These are phyloP conservation scores for Drosophila eohydei DNA, from an alignment of 2,888 invertebrate species.

Conservation along the genomic window DNA sequence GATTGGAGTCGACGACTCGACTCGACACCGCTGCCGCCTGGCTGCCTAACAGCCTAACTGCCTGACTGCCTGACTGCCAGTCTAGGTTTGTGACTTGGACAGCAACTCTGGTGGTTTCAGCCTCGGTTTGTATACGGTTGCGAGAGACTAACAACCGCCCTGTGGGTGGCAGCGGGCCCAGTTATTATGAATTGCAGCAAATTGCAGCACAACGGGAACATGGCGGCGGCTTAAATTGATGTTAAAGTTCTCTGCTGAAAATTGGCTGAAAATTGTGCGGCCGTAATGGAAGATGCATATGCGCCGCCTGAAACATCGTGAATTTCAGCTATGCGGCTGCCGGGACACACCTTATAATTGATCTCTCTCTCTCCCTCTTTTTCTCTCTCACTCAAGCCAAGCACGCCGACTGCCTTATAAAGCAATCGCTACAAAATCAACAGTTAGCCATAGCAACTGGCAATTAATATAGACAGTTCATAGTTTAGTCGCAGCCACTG, in stretches of 20 bases:
- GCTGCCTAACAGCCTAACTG: conserved; percentile 14
- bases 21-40: conserved; percentile 11
- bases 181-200: conserved; percentile 79
- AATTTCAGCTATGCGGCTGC: conserved; percentile 64
- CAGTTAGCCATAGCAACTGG: conserved; percentile 59
- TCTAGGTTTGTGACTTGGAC: conserved; percentile 31
- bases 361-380: conserved; percentile 23
- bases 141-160: conserved; percentile 70
- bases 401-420: conserved; percentile 28
- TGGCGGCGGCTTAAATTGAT: conserved; percentile 45
- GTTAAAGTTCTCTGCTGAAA: conserved; percentile 34
- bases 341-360: conserved; percentile 70
- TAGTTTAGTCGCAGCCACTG: neutral
- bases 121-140: conserved; percentile 26
- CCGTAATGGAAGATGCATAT: conserved; percentile 58
- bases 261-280: conserved; percentile 45
- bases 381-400: conserved; percentile 10
- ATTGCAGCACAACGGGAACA: conserved; percentile 56
- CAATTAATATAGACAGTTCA: conserved; percentile 23
- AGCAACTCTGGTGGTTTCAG: conserved; percentile 58
- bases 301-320: neutral
- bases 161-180: conserved; percentile 78
- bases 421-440: conserved; percentile 68
- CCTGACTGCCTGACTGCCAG: conserved; percentile 20
- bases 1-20: conserved; percentile 73